Conservation (phyloP, 2,113 vertebrate species). For the Aepyceros melampus region DNA sequence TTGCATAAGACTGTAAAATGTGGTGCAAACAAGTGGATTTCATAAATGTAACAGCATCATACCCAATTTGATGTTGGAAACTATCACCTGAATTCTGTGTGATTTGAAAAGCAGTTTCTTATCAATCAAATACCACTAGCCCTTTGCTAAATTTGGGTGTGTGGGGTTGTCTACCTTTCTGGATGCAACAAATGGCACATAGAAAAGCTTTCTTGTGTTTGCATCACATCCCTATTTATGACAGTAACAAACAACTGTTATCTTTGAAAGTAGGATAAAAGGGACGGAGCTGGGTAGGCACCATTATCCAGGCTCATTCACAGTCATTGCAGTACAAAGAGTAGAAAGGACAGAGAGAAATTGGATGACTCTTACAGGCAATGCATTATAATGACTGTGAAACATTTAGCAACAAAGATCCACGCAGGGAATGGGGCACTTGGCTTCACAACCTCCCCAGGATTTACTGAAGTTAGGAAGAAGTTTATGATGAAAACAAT, state of each 20-base stretch:
- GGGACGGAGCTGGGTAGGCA: not conserved
- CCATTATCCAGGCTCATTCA: not conserved
- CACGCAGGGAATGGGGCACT: not conserved
- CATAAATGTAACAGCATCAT: not conserved
- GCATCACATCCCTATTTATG: not conserved
- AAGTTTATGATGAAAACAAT: conserved; percentile 36
- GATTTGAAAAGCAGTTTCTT: conserved; percentile 2
- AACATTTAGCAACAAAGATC: not conserved
- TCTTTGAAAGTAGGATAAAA: conserved; percentile 43
- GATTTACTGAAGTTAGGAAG: not conserved
- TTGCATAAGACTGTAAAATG: not conserved
- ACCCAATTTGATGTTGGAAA: not conserved
- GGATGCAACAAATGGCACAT: not conserved
- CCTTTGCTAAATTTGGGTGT: not conserved
- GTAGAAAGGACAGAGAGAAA: not conserved
- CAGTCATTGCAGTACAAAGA: not conserved
- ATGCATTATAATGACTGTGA: not conserved
- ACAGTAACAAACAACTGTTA: not conserved
- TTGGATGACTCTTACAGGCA: not conserved
- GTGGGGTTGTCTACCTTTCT: not conserved
- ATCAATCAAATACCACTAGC: not conserved
- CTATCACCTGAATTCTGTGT: not conserved
- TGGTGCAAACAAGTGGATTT: not conserved
- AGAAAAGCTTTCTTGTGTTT: conserved; percentile 4
- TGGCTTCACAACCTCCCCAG: not conserved